Evolutionary conservation across 2,888 invertebrate species (phyloP), one percentile per base, ranked within the genome.

Genomic region (Trichopria drosophilae): DNA sequence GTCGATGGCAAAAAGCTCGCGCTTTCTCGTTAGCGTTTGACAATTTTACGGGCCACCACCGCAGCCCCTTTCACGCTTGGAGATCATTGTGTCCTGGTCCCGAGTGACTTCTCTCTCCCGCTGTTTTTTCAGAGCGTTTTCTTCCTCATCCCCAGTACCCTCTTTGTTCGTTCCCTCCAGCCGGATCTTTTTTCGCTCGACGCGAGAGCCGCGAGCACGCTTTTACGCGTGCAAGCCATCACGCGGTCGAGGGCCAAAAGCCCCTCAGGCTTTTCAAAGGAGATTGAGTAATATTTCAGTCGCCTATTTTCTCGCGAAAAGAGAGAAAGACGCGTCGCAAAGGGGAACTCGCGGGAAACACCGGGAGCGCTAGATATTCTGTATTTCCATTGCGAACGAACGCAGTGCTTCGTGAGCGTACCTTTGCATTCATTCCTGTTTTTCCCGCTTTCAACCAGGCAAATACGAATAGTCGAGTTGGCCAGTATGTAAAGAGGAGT

Each of bases 1-100:
- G n/a, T n/a, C n/a, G n/a, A n/a, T n/a, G n/a, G 19, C 20, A 31
- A 12, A 31, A 15, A 19, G 31, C 22, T n/a, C 20, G 4, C 15
- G 31, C 37, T 18, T 47, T 42, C 52, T 55, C 55, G 55, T 55
- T 55, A 55, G 53, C 50, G 49, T 55, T 55, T 52, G 53, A 55
- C 45, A 52, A 53, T 55, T 55, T 55, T 53, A 55, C 50, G 53
- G 46, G 35, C 39, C 55, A 50, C 42, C 50, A 44, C 55, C 51
- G 41, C 51, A 20, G 37, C n/a, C n/a, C n/a, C n/a, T n/a, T n/a
- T n/a, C n/a, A 42, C 45, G 43, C 26, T n/a, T 40, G 36, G 23
- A 29, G 42, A 42, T 26, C 9, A 10, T 10, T 26, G 26, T 26
- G 2, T 2, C n/a, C n/a, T n/a, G n/a, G n/a, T n/a, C n/a, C n/a